These are phyloP conservation scores for Brachyistius frenatus DNA, from an alignment of 2,113 vertebrate species.

Conservation along the genomic window DNA sequence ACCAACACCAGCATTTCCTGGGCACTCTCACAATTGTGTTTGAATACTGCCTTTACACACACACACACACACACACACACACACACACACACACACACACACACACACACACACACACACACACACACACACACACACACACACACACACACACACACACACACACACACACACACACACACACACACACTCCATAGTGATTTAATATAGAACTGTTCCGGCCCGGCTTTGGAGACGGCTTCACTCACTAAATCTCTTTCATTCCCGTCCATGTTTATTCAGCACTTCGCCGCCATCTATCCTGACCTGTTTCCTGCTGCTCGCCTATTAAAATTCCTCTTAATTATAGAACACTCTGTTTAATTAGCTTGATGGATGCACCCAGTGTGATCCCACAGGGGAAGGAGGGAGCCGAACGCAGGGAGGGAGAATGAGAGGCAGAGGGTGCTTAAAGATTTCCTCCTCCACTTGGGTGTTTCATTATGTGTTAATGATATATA, in stretches of 20 bases:
- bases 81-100: not conserved
- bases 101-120: not conserved
- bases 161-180: slow-evolving; percentile 5
- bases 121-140: not conserved
- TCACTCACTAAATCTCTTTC: slow-evolving; percentile 68
- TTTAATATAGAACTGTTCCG: slow-evolving; percentile 49
- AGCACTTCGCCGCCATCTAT: slow-evolving; percentile 74
- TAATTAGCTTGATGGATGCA: slow-evolving; percentile 82
- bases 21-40: not conserved
- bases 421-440: slow-evolving; percentile 52
- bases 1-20: not conserved
- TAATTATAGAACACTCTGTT: slow-evolving; percentile 82
- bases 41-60: not conserved
- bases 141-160: not conserved
- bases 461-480: slow-evolving; percentile 10
- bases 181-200: slow-evolving; percentile 28
- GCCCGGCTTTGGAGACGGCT: slow-evolving; percentile 51
- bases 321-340: slow-evolving; percentile 80
- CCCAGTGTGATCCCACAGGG: slow-evolving; percentile 67
- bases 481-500: slow-evolving; percentile 42
- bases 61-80: not conserved
- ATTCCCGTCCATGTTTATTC: slow-evolving; percentile 76
- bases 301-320: slow-evolving; percentile 76
- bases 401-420: slow-evolving; percentile 49
- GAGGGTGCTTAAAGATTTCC: slow-evolving; percentile 47